Base-by-base conservation (phyloP, 1,140 invertebrate species). In the Brachionus calyciflorus region DNA sequence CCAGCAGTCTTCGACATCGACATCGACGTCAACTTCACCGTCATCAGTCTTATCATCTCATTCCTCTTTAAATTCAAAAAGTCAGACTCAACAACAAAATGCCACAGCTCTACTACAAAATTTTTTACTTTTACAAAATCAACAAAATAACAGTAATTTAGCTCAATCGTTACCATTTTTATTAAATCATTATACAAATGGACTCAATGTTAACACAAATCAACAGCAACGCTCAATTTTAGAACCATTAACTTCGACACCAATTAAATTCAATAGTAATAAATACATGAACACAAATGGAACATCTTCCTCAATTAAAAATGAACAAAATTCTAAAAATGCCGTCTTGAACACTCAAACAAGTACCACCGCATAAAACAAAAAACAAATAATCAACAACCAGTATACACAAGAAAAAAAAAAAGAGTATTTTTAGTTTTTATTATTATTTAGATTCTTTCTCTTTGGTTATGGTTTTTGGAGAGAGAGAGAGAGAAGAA, bases 131-230 rank as follows among this genome's bases (percentile, higher is more conserved):
- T 33, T 60, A 7, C 55, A 60, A 17, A 60, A 60, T 60, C 55
- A 60, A 37, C 55, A 60, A 60, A 33, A 28, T 37, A 60, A 37
- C 19, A 37, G 28, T 17, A 33, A 60, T 33, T 19, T 60, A 60
- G 28, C 55, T 17, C 55, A 60, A 60, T 60, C 55, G 37, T 60
- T 60, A 37, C 55, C 55, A 10, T 60, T 60, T 37, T 37, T 60
- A 19, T 33, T 60, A 10, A 60, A 60, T 60, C 55, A 60, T n/a
- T 60, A 60, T 33, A 17, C 30, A 2, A 60, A 37, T 37, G 33
- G 33, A 37, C 3, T 37, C 9, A 9, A 9, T 37, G 9, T 3
- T 37, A 37, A 37, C 9, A 5, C 9, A 37, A 37, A 37, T n/a
- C n/a, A n/a, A n/a, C n/a, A n/a, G n/a, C n/a, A n/a, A n/a, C n/a